phyloP scores from a whole-genome alignment of 2,888 invertebrate species.

The Gymnoscelis rufifasciata region DNA sequence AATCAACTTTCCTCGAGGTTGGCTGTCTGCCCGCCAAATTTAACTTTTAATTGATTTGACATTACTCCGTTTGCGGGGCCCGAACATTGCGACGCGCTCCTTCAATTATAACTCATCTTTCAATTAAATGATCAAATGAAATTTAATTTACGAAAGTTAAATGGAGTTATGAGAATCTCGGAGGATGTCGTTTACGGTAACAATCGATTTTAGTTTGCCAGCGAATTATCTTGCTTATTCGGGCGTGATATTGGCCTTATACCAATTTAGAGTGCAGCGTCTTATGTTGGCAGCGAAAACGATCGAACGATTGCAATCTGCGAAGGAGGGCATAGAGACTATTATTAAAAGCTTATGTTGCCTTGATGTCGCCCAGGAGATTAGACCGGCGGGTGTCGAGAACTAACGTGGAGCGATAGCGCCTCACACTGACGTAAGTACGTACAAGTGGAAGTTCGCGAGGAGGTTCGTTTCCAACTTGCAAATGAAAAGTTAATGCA shows the following conservation, averaged over 20 bases:
- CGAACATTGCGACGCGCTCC: conserved; percentile 59
- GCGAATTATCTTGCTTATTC: conserved; percentile 18
- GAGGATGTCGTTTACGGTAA: conserved; percentile 46
- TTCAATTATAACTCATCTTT: conserved; percentile 71
- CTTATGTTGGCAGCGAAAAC: conserved; percentile 7
- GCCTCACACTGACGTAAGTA: conserved; percentile 41
- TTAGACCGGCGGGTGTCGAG: conserved; percentile 11
- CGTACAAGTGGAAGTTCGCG: conserved; percentile 52
- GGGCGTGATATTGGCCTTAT: conserved; percentile 19
- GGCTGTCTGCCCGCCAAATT: conserved; percentile 63
- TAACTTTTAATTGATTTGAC: conserved; percentile 76
- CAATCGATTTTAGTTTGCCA: conserved; percentile 33
- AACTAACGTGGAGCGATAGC: conserved; percentile 16
- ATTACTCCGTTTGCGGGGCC: conserved; percentile 72
- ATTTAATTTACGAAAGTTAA: conserved; percentile 71
- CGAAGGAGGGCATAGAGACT: conserved; percentile 13
- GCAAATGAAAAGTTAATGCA: conserved; percentile 73
- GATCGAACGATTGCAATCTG: conserved; percentile 18
- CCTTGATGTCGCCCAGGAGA: conserved; percentile 14
- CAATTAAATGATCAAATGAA: conserved; percentile 72
- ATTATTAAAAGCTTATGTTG: conserved; percentile 18
- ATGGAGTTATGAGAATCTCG: conserved; percentile 58
- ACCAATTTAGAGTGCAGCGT: conserved; percentile 20
- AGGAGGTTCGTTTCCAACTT: conserved; percentile 58
- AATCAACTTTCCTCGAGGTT: conserved; percentile 59